Evolutionary conservation across 2,113 vertebrate genomes (phyloP), one percentile per base, ranked within the genome.

Genomic region (Polyodon spathula): DNA sequence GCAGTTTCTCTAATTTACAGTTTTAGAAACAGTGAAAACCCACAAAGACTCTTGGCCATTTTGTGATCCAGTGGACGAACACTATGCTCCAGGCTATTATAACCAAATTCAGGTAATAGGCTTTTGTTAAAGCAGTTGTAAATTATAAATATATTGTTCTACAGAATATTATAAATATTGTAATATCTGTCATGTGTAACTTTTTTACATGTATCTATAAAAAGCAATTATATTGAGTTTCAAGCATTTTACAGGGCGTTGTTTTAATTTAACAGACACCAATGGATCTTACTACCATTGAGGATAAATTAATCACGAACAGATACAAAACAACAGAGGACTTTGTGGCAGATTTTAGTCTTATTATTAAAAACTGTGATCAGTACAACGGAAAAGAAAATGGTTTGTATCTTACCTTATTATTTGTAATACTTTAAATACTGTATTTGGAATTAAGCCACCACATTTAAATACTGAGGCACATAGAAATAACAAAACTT

Each of bases 31-130:
- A n/a, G 63, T 65, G 46, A 65, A 65, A 43, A 46, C n/a, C 50
- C 63, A 65, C 58, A 61, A 53, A n/a, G 63, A 65, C 52, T 48
- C 63, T 12, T 65, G 63, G 63, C 58, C 63, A n/a, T 65, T 65
- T 55, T 16, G 16, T 11, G 58, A 65, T 52, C 57, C 63, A 1
- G 63, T 65, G 40, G 51, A 61, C 12, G 63, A 65, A 54, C 42
- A 44, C 43, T 53, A 60, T 53, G 63, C 58, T 5, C 63, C 63
- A 0, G 52, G 42, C 44, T 65, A 61, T 38, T 51, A 61, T 46
- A 60, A 61, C n/a, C 62, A 60, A 16, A 39, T 65, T 37, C 44
- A 65, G 63, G 63, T 65, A 60, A 6, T 12, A 4, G 43, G 8
- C 8, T 10, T 44, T 44, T 4, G 12, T 44, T 44, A 10, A 27